A percentile compares a stretch with the other conserved stretches of the same genome.
Conservation (phyloP, 2,113 vertebrate species). For the Gymnarchus niloticus region DNA sequence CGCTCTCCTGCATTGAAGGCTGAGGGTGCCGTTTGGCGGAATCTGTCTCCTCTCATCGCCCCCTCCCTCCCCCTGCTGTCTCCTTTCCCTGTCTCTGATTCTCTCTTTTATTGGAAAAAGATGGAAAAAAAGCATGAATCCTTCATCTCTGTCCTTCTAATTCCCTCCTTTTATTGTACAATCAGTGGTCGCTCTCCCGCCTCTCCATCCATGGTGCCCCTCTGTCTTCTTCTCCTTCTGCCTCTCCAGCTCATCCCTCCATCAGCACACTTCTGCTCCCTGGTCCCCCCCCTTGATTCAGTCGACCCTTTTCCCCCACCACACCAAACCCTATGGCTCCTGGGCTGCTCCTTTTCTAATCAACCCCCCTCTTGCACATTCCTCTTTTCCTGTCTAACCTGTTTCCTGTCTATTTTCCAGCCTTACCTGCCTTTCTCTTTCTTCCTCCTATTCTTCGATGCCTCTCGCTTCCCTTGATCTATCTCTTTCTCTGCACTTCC, state of each 20-base stretch:
- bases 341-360: conserved; percentile 1
- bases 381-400: conserved; percentile 11
- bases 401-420: neutral
- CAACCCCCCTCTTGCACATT: conserved; percentile 11
- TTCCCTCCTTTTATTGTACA: conserved; percentile 47
- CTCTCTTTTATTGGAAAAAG: conserved; percentile 65
- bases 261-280: conserved; percentile 9
- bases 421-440: neutral
- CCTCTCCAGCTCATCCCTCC: conserved; percentile 8
- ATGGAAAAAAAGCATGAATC: conserved; percentile 54
- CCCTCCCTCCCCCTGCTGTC: neutral
- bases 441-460: neutral
- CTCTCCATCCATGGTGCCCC: neutral
- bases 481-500: conserved; percentile 33
- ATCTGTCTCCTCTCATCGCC: conserved; percentile 40
- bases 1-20: conserved; percentile 43
- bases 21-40: conserved; percentile 44
- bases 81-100: conserved; percentile 53
- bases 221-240: conserved; percentile 5
- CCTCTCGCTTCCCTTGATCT: neutral
- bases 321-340: conserved; percentile 10
- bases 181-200: conserved; percentile 16
- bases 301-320: conserved; percentile 5
- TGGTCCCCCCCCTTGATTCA: conserved; percentile 4
- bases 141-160: conserved; percentile 62